Evolutionary conservation across 2,113 vertebrate species (phyloP).

Genomic region (Cricetomys ansorgei): DNA sequence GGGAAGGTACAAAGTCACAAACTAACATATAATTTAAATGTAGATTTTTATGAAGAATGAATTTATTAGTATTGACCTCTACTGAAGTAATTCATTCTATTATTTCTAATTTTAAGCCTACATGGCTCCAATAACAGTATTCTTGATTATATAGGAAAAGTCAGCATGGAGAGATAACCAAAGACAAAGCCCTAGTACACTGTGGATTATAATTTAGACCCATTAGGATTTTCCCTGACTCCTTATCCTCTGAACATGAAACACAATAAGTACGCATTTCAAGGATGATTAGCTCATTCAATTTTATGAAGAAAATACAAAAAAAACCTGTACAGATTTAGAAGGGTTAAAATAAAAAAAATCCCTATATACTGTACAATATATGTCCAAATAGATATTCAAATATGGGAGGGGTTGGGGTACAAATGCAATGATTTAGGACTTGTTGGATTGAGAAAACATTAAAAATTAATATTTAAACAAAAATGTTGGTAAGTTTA

Average conservation of each 20-base stretch:
- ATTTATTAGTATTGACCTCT: background rate
- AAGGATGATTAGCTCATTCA: background rate
- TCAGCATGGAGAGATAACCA: background rate
- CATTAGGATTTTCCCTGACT: background rate
- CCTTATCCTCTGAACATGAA: background rate
- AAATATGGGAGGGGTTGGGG: background rate
- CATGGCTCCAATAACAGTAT: background rate
- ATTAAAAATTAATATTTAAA: background rate
- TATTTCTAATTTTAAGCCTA: background rate
- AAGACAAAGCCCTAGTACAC: background rate
- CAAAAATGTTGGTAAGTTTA: background rate
- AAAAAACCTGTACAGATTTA: background rate
- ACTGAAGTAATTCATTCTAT: background rate
- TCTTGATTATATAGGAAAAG: background rate
- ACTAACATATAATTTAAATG: background rate
- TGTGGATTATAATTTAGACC: background rate
- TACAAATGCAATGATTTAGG: background rate
- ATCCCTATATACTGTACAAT: background rate
- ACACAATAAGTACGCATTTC: background rate
- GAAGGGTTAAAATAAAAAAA: background rate
- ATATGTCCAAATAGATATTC: background rate
- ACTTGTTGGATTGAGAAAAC: background rate
- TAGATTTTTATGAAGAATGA: background rate
- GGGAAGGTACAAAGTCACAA: background rate
- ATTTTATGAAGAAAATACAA: background rate